A percentile compares a stretch with the other conserved stretches of the same genome.
Conservation (phyloP, 2,797 vertebrate species). For the Carapus acus region DNA sequence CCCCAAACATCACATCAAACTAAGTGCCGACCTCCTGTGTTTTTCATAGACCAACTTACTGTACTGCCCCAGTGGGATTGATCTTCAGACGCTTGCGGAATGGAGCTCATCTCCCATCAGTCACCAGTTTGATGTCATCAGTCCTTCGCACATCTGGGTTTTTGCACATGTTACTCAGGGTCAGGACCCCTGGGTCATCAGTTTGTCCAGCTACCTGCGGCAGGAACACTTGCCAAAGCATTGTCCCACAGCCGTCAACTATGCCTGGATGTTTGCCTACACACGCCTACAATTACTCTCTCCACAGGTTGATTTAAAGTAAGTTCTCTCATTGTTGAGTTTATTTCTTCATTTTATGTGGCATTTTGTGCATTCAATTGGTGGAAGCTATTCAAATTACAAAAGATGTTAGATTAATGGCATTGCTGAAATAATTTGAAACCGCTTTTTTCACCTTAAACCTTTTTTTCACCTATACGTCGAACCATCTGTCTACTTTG, state of each 20-base stretch:
- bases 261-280: conserved; percentile 96
- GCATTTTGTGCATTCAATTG: too few relatives aligned
- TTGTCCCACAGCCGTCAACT: conserved; percentile 92
- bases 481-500: too few relatives aligned
- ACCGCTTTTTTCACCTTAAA: too few relatives aligned
- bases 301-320: conserved; percentile 98
- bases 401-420: too few relatives aligned
- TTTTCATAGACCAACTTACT: conserved; percentile 83
- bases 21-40: conserved; percentile 1
- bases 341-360: too few relatives aligned
- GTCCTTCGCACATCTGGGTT: conserved; percentile 98
- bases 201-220: conserved; percentile 95
- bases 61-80: conserved; percentile 94
- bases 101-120: conserved; percentile 99
- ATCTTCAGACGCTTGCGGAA: conserved; percentile 91
- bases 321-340: conserved; percentile 55
- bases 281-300: conserved; percentile 92
- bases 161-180: conserved; percentile 98
- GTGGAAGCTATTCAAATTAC: too few relatives aligned
- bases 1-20: background rate
- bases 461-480: too few relatives aligned
- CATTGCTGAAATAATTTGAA: too few relatives aligned
- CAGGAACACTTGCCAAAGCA: conserved; percentile 95
- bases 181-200: conserved; percentile 99
- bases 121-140: conserved; percentile 97